Conservation (phyloP, 1,140 invertebrate species). For the Rhizoglyphus robini region DNA sequence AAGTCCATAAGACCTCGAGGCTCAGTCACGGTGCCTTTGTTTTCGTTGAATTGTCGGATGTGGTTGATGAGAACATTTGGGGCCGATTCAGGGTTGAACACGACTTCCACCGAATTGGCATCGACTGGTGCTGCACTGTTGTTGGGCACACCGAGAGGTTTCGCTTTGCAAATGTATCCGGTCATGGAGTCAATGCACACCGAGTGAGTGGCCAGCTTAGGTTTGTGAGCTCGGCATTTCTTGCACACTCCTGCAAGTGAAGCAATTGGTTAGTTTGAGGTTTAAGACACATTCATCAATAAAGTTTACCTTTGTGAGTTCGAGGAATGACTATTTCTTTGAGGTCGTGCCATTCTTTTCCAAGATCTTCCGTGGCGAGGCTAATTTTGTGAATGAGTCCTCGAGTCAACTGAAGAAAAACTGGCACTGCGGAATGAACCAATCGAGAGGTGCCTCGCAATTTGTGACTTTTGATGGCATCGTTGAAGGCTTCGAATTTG, state of each 20-base stretch:
- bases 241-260: no score
- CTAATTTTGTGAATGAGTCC: not conserved
- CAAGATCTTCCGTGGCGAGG: not conserved
- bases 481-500: slow-evolving; percentile 38
- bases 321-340: not conserved
- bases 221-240: not conserved
- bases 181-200: not conserved
- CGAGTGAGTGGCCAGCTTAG: slow-evolving; percentile 5
- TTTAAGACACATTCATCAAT: no score
- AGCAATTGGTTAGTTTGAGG: no score
- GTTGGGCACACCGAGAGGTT: not conserved
- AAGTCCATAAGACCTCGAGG: not conserved
- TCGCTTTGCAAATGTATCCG: not conserved
- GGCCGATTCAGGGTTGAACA: slow-evolving; percentile 3
- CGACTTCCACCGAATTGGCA: not conserved
- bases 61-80: not conserved
- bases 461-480: slow-evolving; percentile 40
- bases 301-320: slow-evolving; percentile 6
- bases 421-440: slow-evolving; percentile 30
- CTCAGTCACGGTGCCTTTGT: not conserved
- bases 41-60: not conserved
- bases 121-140: not conserved
- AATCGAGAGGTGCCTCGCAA: slow-evolving; percentile 43
- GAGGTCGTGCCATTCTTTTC: not conserved
- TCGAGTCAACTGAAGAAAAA: slow-evolving; percentile 15